phyloP scores from a whole-genome alignment of 2,113 vertebrate genomes.

The Stigmatopora argus region DNA sequence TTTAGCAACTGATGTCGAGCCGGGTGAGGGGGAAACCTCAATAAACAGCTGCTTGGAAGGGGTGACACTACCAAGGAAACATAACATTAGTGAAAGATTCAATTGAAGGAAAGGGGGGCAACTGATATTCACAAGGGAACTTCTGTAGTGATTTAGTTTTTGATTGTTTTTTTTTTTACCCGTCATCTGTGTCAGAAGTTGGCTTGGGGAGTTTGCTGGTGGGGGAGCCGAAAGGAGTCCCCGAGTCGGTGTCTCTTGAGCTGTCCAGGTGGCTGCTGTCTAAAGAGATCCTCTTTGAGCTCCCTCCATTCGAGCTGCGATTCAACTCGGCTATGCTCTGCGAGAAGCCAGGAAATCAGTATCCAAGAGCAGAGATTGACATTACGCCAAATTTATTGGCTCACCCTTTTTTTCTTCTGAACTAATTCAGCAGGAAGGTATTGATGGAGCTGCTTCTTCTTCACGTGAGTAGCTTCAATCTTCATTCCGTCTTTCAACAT shows the following conservation, averaged over 20 bases:
- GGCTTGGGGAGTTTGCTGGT: conserved; percentile 67
- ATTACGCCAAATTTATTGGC: conserved; percentile 36
- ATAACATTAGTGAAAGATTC: neutral
- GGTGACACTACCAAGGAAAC: conserved; percentile 41
- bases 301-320: conserved; percentile 73
- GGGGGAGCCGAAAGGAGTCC: conserved; percentile 74
- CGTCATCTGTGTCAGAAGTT: conserved; percentile 67
- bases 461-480: conserved; percentile 92
- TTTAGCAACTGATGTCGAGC: conserved; percentile 41
- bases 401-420: conserved; percentile 91
- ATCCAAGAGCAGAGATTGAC: neutral
- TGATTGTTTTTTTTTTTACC: conserved; percentile 60
- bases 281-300: conserved; percentile 77
- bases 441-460: conserved; percentile 89
- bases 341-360: neutral
- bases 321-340: conserved; percentile 80
- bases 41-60: conserved; percentile 62
- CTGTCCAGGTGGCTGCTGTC: conserved; percentile 77
- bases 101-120: neutral
- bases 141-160: too few relatives aligned
- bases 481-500: conserved; percentile 95
- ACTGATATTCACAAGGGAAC: neutral
- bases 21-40: conserved; percentile 57
- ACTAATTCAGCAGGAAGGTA: conserved; percentile 88
- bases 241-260: conserved; percentile 79